Conservation (phyloP, 2,888 invertebrate species). For the Anthrax anthrax region DNA sequence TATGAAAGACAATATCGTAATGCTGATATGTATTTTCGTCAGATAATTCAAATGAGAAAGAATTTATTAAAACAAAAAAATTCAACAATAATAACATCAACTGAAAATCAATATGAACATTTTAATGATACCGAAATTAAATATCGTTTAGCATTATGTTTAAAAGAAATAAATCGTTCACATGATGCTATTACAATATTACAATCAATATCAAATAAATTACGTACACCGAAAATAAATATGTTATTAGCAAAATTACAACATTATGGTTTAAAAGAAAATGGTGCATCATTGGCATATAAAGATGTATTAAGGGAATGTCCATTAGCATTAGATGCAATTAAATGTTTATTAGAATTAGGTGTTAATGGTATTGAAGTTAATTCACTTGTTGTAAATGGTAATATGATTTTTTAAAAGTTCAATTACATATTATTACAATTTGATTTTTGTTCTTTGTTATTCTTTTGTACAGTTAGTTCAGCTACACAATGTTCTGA, state of each 20-base stretch:
- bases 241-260: constrained; percentile 63
- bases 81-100: constrained; percentile 18
- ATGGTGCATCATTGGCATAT: constrained; percentile 57
- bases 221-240: constrained; percentile 56
- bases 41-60: constrained; percentile 39
- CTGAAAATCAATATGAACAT: no score
- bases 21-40: constrained; percentile 51
- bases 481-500: no score
- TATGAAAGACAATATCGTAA: constrained; percentile 48
- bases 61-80: constrained; percentile 23
- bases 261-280: constrained; percentile 50
- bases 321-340: constrained; percentile 61
- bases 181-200: constrained; percentile 38
- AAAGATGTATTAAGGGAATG: constrained; percentile 65
- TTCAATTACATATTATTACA: background rate
- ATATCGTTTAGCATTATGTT: constrained; percentile 56
- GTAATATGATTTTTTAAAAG: constrained; percentile 17
- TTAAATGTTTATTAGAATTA: constrained; percentile 53
- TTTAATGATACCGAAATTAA: constrained; percentile 50
- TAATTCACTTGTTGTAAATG: constrained; percentile 52
- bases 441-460: constrained; percentile 1
- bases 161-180: constrained; percentile 48
- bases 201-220: constrained; percentile 41
- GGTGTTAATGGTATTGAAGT: constrained; percentile 63
- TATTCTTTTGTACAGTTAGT: no score